Percentiles rank a stretch among this genome's conserved stretches.
Evolutionary conservation across 2,113 vertebrate genomes (phyloP).

Genomic region (Origma solitaria): DNA sequence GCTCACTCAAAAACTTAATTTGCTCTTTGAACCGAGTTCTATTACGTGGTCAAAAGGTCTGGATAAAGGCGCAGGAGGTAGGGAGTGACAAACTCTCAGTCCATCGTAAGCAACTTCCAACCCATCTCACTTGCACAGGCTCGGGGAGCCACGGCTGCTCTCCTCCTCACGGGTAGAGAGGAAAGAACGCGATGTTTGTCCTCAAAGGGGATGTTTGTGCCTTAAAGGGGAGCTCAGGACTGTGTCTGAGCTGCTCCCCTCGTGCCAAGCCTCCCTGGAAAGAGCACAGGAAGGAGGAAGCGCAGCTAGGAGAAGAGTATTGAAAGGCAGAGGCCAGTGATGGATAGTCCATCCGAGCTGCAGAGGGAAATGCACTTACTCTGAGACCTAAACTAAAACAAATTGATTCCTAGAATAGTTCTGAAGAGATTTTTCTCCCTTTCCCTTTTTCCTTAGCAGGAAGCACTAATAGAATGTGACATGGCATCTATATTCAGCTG

Average conservation of each 20-base stretch:
- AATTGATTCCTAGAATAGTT: not conserved
- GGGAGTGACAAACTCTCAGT: not conserved
- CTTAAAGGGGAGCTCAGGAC: constrained; percentile 65
- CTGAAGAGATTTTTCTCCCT: not conserved
- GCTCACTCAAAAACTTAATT: constrained; percentile 78
- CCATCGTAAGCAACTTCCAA: not conserved
- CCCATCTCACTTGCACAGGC: not conserved
- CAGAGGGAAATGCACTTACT: constrained; percentile 67
- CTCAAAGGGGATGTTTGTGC: constrained; percentile 58
- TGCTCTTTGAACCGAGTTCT: constrained; percentile 74
- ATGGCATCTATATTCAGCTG: not conserved
- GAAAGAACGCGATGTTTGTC: constrained; percentile 68
- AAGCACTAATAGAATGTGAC: not conserved
- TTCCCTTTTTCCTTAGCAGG: not conserved
- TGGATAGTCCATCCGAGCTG: not conserved
- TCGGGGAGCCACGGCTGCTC: constrained; percentile 41
- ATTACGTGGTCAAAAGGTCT: constrained; percentile 66
- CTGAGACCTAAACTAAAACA: constrained; percentile 10
- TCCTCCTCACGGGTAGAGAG: constrained; percentile 46
- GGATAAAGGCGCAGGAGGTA: constrained; percentile 37
- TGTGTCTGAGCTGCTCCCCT: not conserved
- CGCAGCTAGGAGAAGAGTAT: not conserved
- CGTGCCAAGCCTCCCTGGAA: not conserved
- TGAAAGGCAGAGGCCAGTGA: not conserved
- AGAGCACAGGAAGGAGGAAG: not conserved